Evolutionary conservation across 2,888 invertebrate species (phyloP).

Genomic region (Drosophila austrosaltans): DNA sequence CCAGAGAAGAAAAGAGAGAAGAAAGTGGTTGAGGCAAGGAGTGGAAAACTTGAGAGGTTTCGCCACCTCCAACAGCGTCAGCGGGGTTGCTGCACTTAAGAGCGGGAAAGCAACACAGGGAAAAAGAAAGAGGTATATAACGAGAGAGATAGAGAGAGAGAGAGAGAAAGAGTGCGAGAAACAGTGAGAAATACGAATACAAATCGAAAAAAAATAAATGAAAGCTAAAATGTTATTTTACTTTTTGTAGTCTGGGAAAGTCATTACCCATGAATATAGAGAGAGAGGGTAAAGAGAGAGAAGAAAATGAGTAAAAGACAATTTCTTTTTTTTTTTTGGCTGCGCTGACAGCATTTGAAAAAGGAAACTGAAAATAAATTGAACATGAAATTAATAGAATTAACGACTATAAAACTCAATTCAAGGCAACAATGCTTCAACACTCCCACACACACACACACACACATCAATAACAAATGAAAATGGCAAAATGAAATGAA

Average conservation of each 20-base stretch:
- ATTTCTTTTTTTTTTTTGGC: conserved; percentile 3
- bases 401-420: conserved; percentile 59
- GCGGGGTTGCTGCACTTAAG: conserved; percentile 28
- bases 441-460: background rate
- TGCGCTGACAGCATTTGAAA: conserved; percentile 40
- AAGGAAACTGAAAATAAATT: conserved; percentile 49
- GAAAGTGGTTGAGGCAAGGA: background rate
- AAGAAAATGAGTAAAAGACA: conserved; percentile 19
- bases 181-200: conserved; percentile 11
- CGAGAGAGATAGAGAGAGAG: too few species aligned
- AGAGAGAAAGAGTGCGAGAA: conserved; percentile 1
- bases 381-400: conserved; percentile 73
- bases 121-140: too few species aligned
- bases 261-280: conserved; percentile 61
- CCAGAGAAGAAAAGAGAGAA: background rate
- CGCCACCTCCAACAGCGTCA: conserved; percentile 9
- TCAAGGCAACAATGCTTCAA: conserved; percentile 57
- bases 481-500: background rate
- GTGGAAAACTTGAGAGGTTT: conserved; percentile 41
- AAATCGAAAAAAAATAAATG: conserved; percentile 2
- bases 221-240: conserved; percentile 28
- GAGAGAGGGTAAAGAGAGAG: conserved; percentile 29
- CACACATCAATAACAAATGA: conserved; percentile 39
- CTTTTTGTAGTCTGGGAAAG: conserved; percentile 62
- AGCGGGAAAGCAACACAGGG: conserved; percentile 26